These are phyloP conservation scores for Entomyzon cyanotis DNA, from an alignment of 2,113 vertebrate species.

Conservation along the genomic window DNA sequence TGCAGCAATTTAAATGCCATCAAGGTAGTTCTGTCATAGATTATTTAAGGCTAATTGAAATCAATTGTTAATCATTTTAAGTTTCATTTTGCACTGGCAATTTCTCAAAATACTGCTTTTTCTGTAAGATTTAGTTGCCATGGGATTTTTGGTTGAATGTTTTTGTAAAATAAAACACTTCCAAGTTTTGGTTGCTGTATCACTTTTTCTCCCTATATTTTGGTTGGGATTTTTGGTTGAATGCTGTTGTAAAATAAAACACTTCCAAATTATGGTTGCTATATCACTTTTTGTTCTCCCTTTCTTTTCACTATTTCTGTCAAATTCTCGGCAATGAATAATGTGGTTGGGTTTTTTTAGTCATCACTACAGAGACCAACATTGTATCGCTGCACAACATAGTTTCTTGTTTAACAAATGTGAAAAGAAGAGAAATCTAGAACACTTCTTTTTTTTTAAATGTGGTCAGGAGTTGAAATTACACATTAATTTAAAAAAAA, in stretches of 20 bases:
- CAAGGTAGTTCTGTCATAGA: background rate
- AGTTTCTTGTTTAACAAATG: background rate
- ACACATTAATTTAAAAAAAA: background rate
- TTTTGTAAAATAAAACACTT: background rate
- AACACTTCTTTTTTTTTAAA: background rate
- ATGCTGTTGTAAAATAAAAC: background rate
- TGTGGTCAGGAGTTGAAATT: background rate
- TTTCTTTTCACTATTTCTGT: background rate
- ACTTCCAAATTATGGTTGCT: background rate
- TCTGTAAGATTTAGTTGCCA: background rate
- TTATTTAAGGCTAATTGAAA: constrained; percentile 15
- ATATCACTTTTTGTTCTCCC: background rate
- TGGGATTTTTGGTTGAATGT: background rate
- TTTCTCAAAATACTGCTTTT: background rate
- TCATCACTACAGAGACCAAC: background rate
- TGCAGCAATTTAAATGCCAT: constrained; percentile 18
- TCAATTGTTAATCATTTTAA: background rate
- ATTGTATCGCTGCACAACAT: background rate
- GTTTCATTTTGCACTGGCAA: background rate
- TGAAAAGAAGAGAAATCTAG: background rate
- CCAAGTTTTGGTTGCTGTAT: background rate
- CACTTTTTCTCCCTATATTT: background rate
- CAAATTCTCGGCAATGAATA: background rate
- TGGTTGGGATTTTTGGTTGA: background rate
- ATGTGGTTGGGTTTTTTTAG: background rate